Conservation (phyloP, 2,797 vertebrate species). For the Halcyon leucocephala region DNA sequence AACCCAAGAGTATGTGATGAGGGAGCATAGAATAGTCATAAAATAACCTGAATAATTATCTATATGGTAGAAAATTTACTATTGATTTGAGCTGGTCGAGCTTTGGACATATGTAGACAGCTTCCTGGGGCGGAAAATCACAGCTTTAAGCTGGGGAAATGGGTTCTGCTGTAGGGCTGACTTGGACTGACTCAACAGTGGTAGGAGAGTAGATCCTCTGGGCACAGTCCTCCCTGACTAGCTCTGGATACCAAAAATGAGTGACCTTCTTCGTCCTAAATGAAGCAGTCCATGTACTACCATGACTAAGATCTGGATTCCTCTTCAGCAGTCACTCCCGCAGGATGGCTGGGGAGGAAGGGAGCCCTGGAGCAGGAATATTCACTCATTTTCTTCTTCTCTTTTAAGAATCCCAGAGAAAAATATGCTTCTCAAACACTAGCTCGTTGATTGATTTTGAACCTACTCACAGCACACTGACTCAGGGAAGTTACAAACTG, state of each 20-base stretch:
- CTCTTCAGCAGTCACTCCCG: neutral
- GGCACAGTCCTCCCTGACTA: neutral
- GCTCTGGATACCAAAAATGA: neutral
- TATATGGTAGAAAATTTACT: neutral
- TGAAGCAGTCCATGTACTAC: neutral
- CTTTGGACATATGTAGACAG: neutral
- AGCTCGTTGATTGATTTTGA: neutral
- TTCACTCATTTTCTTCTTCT: neutral
- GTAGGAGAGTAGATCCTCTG: neutral
- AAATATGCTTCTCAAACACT: neutral
- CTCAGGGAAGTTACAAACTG: neutral
- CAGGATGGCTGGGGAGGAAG: neutral
- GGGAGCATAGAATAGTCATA: neutral
- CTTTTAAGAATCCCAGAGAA: neutral
- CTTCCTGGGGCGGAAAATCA: neutral
- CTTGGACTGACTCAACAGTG: neutral
- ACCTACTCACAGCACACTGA: neutral
- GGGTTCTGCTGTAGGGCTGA: neutral
- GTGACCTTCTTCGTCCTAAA: neutral
- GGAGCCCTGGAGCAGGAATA: neutral
- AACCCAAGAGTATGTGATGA: neutral
- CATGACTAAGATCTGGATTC: neutral
- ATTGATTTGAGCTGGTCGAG: neutral
- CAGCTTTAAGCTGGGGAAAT: neutral
- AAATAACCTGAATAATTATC: neutral